These are phyloP conservation scores for Passerina amoena DNA, from an alignment of 2,113 vertebrate genomes.

Conservation along the genomic window DNA sequence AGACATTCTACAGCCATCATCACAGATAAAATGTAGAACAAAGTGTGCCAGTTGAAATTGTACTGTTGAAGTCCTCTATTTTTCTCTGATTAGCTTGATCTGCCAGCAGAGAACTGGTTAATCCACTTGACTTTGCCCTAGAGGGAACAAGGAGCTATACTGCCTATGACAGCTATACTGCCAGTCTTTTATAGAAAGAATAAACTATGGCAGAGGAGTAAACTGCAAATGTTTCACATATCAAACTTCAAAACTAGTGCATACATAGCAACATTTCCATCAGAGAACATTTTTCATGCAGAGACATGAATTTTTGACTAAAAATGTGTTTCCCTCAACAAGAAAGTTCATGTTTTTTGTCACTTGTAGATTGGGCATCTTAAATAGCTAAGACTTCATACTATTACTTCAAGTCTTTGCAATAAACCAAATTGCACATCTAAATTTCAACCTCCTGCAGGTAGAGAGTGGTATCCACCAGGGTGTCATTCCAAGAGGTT, in stretches of 20 bases:
- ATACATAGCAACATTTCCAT: background rate
- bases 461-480: background rate
- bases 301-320: background rate
- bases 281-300: background rate
- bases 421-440: background rate
- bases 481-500: background rate
- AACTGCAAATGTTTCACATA: background rate
- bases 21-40: background rate
- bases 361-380: background rate
- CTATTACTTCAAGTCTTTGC: background rate
- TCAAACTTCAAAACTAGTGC: background rate
- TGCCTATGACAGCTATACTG: fast-evolving
- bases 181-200: background rate
- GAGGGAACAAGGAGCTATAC: background rate
- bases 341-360: background rate
- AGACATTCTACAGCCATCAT: background rate
- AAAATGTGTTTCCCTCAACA: background rate
- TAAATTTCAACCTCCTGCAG: background rate
- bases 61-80: background rate
- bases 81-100: background rate
- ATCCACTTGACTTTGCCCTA: background rate
- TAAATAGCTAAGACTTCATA: background rate
- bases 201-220: background rate
- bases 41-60: background rate
- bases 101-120: background rate